Evolutionary conservation across 1,140 invertebrate species (phyloP).

Genomic region (Mizuhopecten yessoensis): DNA sequence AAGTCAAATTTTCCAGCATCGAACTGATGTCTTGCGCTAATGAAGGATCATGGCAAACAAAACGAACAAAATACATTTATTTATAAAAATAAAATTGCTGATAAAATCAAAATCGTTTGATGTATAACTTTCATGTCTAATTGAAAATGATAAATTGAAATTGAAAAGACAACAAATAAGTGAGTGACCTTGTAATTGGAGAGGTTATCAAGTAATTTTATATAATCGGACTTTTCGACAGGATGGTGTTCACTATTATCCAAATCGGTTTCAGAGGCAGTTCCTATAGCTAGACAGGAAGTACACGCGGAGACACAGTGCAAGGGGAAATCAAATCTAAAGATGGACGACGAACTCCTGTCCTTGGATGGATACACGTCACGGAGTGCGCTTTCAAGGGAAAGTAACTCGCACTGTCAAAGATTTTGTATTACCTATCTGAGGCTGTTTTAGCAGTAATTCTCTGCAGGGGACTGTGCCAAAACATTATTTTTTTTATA

Average conservation of each 20-base stretch:
- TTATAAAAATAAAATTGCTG: constrained; percentile 1
- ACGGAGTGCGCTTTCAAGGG: neutral
- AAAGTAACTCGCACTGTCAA: neutral
- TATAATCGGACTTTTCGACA: neutral
- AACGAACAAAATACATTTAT: constrained; percentile 33
- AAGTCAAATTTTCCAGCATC: constrained; percentile 38
- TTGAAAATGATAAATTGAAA: constrained; percentile 22
- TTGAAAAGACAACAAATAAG: constrained; percentile 34
- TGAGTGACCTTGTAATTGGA: constrained; percentile 16
- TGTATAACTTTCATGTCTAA: constrained; percentile 1
- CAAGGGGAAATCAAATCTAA: neutral
- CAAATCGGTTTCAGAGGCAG: neutral
- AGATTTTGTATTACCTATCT: no score
- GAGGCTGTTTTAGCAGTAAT: no score
- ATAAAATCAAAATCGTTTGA: constrained; percentile 39
- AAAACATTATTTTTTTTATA: no score
- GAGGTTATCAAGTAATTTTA: constrained; percentile 3
- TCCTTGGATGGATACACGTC: neutral
- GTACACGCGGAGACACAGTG: neutral
- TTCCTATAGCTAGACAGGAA: neutral
- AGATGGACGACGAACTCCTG: neutral
- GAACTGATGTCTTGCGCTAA: constrained; percentile 14
- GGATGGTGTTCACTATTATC: neutral
- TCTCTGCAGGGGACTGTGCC: no score
- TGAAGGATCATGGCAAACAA: constrained; percentile 38